A percentile compares a stretch with the other conserved stretches of the same genome.
These are phyloP conservation scores for Phrixothrix hirtus DNA, from an alignment of 2,888 invertebrate genomes.

Conservation along the genomic window DNA sequence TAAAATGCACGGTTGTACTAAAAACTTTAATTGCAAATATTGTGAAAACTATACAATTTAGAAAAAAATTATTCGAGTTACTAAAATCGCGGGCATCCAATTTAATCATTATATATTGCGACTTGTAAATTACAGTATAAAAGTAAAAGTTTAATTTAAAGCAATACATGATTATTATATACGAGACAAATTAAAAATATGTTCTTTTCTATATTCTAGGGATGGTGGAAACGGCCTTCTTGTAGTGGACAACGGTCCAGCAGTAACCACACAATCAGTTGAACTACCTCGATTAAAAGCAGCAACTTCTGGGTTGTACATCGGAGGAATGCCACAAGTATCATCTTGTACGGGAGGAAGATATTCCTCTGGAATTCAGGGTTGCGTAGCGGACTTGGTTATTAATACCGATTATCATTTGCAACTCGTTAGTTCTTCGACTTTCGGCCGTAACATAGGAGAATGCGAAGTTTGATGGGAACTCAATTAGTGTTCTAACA, in stretches of 20 bases:
- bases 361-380: conserved; percentile 62
- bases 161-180: too few species aligned
- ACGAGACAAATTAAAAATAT: not conserved
- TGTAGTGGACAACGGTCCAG: conserved; percentile 85
- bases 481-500: conserved; percentile 17
- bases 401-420: conserved; percentile 65
- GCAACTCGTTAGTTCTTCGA: conserved; percentile 56
- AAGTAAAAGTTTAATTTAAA: too few species aligned
- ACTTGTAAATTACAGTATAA: too few species aligned
- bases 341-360: conserved; percentile 52
- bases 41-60: too few species aligned
- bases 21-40: too few species aligned
- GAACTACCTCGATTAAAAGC: conserved; percentile 84
- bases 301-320: conserved; percentile 85
- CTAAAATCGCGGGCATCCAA: too few species aligned
- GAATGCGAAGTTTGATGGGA: conserved; percentile 47
- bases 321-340: conserved; percentile 64
- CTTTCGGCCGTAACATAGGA: conserved; percentile 54
- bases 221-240: conserved; percentile 64
- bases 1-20: too few species aligned
- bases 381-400: conserved; percentile 66
- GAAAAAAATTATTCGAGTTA: too few species aligned
- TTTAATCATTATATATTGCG: too few species aligned
- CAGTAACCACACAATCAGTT: conserved; percentile 79
- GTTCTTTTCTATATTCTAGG: conserved; percentile 4